Conservation (phyloP, 2,888 invertebrate species). For the Lepas anatifera region DNA sequence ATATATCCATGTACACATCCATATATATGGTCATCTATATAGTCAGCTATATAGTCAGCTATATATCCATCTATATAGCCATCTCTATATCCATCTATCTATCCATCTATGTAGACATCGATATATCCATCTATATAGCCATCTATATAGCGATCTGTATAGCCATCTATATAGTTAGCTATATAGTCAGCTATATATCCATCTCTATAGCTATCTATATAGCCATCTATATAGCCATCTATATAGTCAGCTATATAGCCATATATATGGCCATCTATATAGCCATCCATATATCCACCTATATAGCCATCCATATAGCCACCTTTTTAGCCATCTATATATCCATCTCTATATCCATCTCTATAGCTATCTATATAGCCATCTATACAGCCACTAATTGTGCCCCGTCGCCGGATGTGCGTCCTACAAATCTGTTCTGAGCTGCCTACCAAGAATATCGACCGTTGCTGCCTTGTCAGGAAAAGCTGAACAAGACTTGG, state of each 20-base stretch:
- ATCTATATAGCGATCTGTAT: neutral
- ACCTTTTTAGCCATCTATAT: slow-evolving; percentile 9
- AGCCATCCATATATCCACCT: slow-evolving; percentile 10
- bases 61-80: slow-evolving; percentile 4
- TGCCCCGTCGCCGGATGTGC: too few species aligned
- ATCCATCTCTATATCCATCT: slow-evolving; percentile 8
- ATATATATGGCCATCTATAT: slow-evolving; percentile 14
- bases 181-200: slow-evolving; percentile 9
- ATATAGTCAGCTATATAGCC: slow-evolving; percentile 13
- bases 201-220: slow-evolving; percentile 14
- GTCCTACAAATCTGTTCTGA: too few species aligned
- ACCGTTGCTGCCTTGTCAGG: too few species aligned
- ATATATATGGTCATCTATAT: neutral
- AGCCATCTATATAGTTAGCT: neutral
- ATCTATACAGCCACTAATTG: neutral
- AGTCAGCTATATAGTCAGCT: neutral
- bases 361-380: slow-evolving; percentile 13
- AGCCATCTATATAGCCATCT: slow-evolving; percentile 12
- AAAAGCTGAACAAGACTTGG: too few species aligned
- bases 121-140: neutral
- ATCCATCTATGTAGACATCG: neutral
- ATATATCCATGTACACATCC: neutral
- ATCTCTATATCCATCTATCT: slow-evolving; percentile 4
- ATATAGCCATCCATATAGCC: slow-evolving; percentile 10
- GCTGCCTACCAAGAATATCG: too few species aligned